Conservation (phyloP, 1,140 invertebrate genomes). For the Micrasema longulum region DNA sequence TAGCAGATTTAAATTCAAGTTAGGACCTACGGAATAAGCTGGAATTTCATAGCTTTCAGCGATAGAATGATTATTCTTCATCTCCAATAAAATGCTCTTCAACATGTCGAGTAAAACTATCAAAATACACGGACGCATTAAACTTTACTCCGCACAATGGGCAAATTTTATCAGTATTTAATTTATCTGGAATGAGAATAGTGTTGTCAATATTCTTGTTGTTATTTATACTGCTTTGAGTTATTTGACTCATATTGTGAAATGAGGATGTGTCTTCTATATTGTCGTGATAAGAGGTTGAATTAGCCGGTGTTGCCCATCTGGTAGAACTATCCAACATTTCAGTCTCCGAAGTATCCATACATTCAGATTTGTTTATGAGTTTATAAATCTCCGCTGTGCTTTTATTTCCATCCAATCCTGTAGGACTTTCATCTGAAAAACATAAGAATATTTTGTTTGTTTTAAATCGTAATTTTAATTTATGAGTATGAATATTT, state of each 20-base stretch:
- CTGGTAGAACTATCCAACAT: constrained; percentile 51
- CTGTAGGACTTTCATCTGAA: constrained; percentile 10
- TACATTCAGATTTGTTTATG: constrained; percentile 24
- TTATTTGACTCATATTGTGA: constrained; percentile 26
- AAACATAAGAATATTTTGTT: background rate
- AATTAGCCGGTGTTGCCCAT: constrained; percentile 59
- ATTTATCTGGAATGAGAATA: constrained; percentile 2
- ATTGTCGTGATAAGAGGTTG: constrained; percentile 58
- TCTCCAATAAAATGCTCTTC: constrained; percentile 69
- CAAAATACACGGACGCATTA: constrained; percentile 61
- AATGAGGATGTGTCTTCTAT: constrained; percentile 30
- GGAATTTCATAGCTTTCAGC: constrained; percentile 62
- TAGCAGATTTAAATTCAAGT: constrained; percentile 51
- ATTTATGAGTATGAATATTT: too few relatives aligned
- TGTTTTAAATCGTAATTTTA: too few relatives aligned
- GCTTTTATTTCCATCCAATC: constrained; percentile 2
- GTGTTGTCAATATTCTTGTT: constrained; percentile 11
- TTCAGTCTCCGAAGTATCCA: constrained; percentile 45
- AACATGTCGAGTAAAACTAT: constrained; percentile 68
- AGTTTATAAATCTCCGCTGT: constrained; percentile 8
- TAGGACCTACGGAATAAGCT: constrained; percentile 46
- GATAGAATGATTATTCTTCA: constrained; percentile 62
- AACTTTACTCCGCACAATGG: constrained; percentile 69
- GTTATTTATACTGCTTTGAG: constrained; percentile 16
- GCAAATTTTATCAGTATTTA: constrained; percentile 64